Base-by-base conservation (phyloP, 2,888 invertebrate genomes). In the Polydrusus tereticollis region DNA sequence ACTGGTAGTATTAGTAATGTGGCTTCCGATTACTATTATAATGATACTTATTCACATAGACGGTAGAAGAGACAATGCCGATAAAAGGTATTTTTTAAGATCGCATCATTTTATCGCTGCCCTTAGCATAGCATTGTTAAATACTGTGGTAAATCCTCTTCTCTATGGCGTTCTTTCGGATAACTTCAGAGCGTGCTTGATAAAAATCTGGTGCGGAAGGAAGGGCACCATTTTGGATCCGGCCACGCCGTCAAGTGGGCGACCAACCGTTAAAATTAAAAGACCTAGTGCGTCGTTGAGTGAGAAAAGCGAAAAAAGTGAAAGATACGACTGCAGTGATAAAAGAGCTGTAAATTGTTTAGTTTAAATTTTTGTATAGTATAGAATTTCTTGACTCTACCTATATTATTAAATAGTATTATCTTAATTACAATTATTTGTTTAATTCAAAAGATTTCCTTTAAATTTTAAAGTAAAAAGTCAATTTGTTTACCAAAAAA, bases 71-170 rank as follows among this genome's bases (percentile, higher is more conserved):
- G 83, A 86, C 0, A 86, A 81, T 55, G 86, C 87, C 43, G 87
- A 88, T 76, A 86, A 86, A 0, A 78, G 83, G 36, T 89, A 87
- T 79, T 89, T 89, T 77, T 79, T 89, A 14, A 81, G 86, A 43
- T 88, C 88, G 4, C 86, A 87, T 73, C 88, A 89, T 79, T 89
- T 89, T 77, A 80, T 89, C 18, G 86, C 85, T 82, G 83, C 88
- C 1, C 80, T 89, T 47, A 83, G 86, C 2, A 80, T 88, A 7
- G 88, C 88, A 1, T 85, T 88, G 58, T 78, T 88, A 26, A 89
- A 89, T 79, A 88, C 89, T 0, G 85, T 88, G 10, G 85, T 89
- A 23, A 89, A 89, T 82, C 89, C 89, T 1, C 78, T 89, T 5
- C 83, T 89, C 6, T 89, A 88, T 77, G 89, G 89, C 1, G 85